Conservation (phyloP, 2,888 invertebrate species). For the Pterostichus niger region DNA sequence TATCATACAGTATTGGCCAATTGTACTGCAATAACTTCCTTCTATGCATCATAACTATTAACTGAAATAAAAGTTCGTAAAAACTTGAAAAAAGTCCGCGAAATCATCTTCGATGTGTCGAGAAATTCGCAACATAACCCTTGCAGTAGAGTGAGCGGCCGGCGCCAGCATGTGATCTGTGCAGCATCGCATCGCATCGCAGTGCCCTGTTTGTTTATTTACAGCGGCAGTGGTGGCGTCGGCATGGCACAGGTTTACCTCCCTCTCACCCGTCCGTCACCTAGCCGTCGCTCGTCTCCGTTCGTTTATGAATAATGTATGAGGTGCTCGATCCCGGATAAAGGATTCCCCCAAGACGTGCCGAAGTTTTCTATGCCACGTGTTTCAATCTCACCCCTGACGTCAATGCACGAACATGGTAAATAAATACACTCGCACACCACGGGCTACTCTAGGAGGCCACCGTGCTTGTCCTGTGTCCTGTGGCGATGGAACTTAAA, state of each 20-base stretch:
- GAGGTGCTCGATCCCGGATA: constrained; percentile 61
- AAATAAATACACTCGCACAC: constrained; percentile 50
- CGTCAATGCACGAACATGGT: constrained; percentile 43
- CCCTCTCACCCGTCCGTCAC: neutral
- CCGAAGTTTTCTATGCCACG: constrained; percentile 61
- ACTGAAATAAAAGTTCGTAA: too few relatives aligned
- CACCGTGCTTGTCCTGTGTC: too few relatives aligned
- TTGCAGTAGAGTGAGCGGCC: neutral
- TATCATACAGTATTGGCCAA: too few relatives aligned
- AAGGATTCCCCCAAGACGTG: constrained; percentile 63
- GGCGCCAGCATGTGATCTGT: neutral
- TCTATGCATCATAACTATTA: too few relatives aligned
- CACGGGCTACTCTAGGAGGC: neutral
- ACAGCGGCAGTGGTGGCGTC: neutral
- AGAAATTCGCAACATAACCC: neutral
- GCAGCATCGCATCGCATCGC: constrained; percentile 2
- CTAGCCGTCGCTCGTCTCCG: neutral
- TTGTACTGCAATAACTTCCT: too few relatives aligned
- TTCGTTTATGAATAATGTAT: constrained; percentile 65
- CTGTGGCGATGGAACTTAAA: too few relatives aligned
- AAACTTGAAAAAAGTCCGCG: too few relatives aligned
- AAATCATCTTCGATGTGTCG: too few relatives aligned
- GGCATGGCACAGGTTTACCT: constrained; percentile 8
- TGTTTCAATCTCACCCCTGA: constrained; percentile 56
- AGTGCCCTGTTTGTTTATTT: constrained; percentile 36